phyloP scores from a whole-genome alignment of 2,113 vertebrate genomes.

The Chaetura pelagica region DNA sequence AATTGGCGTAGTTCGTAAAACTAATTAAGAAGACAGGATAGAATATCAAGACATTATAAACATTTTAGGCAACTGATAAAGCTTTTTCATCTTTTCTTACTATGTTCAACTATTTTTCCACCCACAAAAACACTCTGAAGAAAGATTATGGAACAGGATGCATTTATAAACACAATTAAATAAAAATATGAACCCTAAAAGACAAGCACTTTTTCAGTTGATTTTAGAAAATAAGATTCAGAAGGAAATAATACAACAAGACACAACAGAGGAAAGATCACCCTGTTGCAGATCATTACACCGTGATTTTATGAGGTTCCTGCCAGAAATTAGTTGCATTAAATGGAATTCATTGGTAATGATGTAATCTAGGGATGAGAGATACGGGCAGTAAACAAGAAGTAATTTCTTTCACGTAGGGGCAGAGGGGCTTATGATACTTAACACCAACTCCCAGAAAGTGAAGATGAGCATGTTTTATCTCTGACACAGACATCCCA shows the following conservation, averaged over 20 bases:
- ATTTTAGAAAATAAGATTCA: not conserved
- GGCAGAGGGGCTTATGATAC: not conserved
- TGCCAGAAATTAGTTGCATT: not conserved
- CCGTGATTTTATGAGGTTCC: not conserved
- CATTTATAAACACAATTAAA: slow-evolving; percentile 38
- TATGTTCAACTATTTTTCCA: slow-evolving; percentile 30
- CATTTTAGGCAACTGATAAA: slow-evolving; percentile 31
- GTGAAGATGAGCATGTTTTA: not conserved
- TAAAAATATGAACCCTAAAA: not conserved
- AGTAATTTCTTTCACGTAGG: not conserved
- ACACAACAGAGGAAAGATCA: not conserved
- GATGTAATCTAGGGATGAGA: not conserved
- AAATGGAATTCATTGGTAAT: not conserved
- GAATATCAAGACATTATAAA: slow-evolving; percentile 46
- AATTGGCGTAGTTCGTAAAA: not conserved
- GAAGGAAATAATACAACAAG: not conserved
- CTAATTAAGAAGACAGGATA: slow-evolving; percentile 41
- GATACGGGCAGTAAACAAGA: not conserved
- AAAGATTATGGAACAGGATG: not conserved
- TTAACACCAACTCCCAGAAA: not conserved
- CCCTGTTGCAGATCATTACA: not conserved
- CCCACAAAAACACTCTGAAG: slow-evolving; percentile 21
- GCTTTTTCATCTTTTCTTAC: slow-evolving; percentile 49
- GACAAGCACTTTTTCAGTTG: not conserved
- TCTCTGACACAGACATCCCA: not conserved